A percentile compares a stretch with the other conserved stretches of the same genome.
phyloP scores from a whole-genome alignment of 2,888 invertebrate genomes.

The Chloroclystis v-ata region DNA sequence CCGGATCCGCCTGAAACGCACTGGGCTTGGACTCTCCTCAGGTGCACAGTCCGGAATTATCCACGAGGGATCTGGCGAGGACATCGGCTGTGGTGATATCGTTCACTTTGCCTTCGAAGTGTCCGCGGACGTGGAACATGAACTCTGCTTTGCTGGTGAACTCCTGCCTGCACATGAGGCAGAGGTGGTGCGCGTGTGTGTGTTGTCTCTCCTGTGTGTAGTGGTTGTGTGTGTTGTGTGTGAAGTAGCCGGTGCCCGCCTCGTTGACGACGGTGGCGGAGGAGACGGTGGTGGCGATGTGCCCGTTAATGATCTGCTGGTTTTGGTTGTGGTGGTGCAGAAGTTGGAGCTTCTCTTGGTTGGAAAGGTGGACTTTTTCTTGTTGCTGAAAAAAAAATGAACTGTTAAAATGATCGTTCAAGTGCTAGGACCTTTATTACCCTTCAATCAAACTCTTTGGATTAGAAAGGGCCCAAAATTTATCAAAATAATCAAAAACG shows the following conservation, averaged over 20 bases:
- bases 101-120: constrained; percentile 79
- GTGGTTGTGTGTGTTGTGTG: constrained; percentile 69
- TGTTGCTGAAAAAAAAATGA: constrained; percentile 53
- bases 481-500: too few relatives aligned
- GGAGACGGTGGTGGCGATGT: constrained; percentile 66
- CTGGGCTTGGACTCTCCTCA: constrained; percentile 70
- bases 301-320: constrained; percentile 70
- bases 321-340: constrained; percentile 73
- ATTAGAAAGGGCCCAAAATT: too few relatives aligned
- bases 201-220: constrained; percentile 69
- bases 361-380: constrained; percentile 70
- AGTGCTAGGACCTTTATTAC: too few relatives aligned
- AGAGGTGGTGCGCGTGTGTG: constrained; percentile 75
- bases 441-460: too few relatives aligned
- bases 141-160: constrained; percentile 82
- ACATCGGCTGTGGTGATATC: constrained; percentile 75
- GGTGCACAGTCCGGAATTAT: constrained; percentile 76
- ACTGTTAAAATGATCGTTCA: too few relatives aligned
- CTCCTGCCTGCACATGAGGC: constrained; percentile 82
- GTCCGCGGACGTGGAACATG: constrained; percentile 83
- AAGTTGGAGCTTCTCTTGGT: constrained; percentile 69
- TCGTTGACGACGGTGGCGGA: constrained; percentile 70
- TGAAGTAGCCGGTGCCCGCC: constrained; percentile 61
- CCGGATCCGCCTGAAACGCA: constrained; percentile 62
- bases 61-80: constrained; percentile 71